Conservation (phyloP, 1,140 invertebrate genomes). For the Nasonia giraulti region DNA sequence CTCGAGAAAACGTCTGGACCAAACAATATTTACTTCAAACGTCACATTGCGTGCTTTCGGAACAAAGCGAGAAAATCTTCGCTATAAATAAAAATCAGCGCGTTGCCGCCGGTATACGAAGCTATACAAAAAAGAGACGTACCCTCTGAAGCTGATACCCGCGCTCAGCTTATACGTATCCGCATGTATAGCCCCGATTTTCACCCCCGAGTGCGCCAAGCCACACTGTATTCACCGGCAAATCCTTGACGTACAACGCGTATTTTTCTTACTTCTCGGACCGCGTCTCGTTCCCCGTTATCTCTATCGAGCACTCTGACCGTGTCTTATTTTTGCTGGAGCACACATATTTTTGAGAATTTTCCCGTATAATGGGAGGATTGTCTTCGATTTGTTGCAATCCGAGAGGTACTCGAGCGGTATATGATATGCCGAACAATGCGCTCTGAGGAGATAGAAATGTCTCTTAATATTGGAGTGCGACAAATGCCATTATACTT, state of each 20-base stretch:
- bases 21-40: neutral
- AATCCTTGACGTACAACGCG: constrained; percentile 22
- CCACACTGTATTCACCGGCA: constrained; percentile 21
- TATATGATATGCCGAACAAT: no score
- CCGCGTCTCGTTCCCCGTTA: constrained; percentile 6
- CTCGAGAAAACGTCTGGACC: no score
- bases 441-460: no score
- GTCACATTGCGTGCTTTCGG: neutral
- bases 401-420: no score
- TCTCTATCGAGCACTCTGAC: constrained; percentile 24
- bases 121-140: neutral
- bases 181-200: neutral
- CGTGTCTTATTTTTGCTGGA: neutral
- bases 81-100: neutral
- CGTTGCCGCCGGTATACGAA: neutral
- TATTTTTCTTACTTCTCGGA: constrained; percentile 38
- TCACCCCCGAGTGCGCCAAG: neutral
- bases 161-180: neutral
- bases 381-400: neutral
- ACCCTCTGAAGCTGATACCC: neutral
- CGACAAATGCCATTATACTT: no score
- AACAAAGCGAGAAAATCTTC: neutral
- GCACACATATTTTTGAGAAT: neutral
- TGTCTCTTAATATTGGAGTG: no score
- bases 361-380: neutral